Evolutionary conservation across 2,888 invertebrate genomes (phyloP).

Genomic region (Cinara cedri): DNA sequence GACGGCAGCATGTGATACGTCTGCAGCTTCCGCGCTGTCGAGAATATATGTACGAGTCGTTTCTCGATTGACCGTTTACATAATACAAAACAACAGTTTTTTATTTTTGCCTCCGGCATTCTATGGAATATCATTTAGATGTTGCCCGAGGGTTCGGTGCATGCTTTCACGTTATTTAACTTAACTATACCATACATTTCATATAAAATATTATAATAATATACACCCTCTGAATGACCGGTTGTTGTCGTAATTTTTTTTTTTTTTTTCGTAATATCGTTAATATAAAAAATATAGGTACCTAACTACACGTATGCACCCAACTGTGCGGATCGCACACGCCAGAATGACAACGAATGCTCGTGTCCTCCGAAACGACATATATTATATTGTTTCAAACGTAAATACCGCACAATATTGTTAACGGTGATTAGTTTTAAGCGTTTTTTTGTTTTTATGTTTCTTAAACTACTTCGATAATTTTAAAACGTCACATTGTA

Average conservation of each 20-base stretch:
- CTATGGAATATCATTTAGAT: background rate
- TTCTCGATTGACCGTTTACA: constrained; percentile 45
- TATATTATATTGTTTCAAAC: too few species aligned
- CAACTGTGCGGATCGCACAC: constrained; percentile 7
- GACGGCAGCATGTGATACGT: too few species aligned
- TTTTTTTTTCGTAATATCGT: background rate
- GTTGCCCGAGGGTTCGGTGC: constrained; percentile 15
- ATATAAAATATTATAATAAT: background rate
- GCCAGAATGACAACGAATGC: constrained; percentile 24
- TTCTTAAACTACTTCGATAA: too few species aligned
- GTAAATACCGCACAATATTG: too few species aligned
- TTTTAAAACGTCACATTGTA: too few species aligned
- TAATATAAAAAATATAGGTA: background rate
- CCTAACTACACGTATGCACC: background rate
- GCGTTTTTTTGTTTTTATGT: too few species aligned
- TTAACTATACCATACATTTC: background rate
- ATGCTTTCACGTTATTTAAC: constrained; percentile 49
- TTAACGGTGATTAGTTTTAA: too few species aligned
- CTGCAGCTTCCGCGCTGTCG: background rate
- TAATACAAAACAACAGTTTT: constrained; percentile 19
- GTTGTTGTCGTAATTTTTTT: constrained; percentile 22
- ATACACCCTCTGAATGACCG: constrained; percentile 27
- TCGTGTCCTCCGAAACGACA: constrained; percentile 2
- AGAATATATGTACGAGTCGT: constrained; percentile 4
- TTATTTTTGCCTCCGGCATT: constrained; percentile 23